Evolutionary conservation across 2,113 vertebrate genomes (phyloP), one percentile per base, ranked within the genome.

Genomic region (Cyprinodon tularosa): DNA sequence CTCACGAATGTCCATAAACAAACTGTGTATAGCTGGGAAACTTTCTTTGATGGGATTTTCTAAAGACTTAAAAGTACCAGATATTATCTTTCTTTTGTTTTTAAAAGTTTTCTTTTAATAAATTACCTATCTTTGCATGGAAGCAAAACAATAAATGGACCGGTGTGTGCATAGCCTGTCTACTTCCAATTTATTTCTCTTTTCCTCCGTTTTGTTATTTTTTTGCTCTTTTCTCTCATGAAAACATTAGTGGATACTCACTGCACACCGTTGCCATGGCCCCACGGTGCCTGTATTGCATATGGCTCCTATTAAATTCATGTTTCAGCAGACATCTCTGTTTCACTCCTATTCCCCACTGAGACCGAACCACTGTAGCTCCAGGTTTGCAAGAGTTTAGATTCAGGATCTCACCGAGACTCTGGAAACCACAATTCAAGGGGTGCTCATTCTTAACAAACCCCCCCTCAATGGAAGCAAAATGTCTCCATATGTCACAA

Each of bases 281-380:
- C 83, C 68, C 57, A 38, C 37, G 84, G 78, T 91, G 84, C 81
- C 10, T 65, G 83, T 81, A 81, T 57, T 89, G 79, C 91, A 92
- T 89, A 87, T 93, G 93, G 91, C 90, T 93, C 81, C 83, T 83
- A 92, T 94, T 93, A 92, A 87, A 89, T 48, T 66, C 74, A 62
- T 84, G 90, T 90, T 89, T 84, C 83, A 87, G 40, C 86, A 87
- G 66, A 87, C 80, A 84, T 90, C 86, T 86, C 85, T 68, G 64
- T 90, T 88, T 90, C 80, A 79, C 78, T 85, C 48, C 48, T 75
- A 84, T 90, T 90, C 83, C 90, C 90, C 36, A 62, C 81, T 86
- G 88, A 85, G 80, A 84, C 79, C 62, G n/a, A 22, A 78, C 73
- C 78, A 82, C 79, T 88, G 70, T 83, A 86, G 85, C 84, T 79